These are phyloP conservation scores for Shargacucullia verbasci DNA, from an alignment of 2,888 invertebrate species.

Conservation along the genomic window DNA sequence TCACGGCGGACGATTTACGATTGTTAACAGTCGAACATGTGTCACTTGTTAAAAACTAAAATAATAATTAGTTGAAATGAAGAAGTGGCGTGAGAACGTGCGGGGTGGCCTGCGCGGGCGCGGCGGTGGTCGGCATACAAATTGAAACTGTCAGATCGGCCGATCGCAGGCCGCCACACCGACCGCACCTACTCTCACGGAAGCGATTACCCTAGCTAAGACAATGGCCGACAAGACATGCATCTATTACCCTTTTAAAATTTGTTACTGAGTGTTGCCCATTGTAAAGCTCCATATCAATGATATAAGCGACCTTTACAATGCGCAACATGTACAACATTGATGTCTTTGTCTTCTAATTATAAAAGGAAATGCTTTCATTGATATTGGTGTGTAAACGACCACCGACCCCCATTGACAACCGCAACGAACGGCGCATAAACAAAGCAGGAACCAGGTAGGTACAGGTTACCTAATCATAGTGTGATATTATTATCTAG, in stretches of 20 bases:
- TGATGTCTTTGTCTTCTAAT: constrained; percentile 5
- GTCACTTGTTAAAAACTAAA: constrained; percentile 76
- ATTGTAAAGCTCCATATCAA: constrained; percentile 73
- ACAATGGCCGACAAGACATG: constrained; percentile 86
- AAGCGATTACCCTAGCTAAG: constrained; percentile 83
- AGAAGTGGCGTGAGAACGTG: constrained; percentile 82
- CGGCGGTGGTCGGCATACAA: constrained; percentile 77
- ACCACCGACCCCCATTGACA: neutral
- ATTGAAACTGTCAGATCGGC: constrained; percentile 77
- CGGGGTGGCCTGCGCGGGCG: constrained; percentile 74
- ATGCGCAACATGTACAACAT: constrained; percentile 16
- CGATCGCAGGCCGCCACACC: constrained; percentile 65
- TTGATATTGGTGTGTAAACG: neutral
- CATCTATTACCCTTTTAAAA: constrained; percentile 86
- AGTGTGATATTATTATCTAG: too few species aligned
- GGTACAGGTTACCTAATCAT: too few species aligned
- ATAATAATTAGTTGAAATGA: constrained; percentile 84
- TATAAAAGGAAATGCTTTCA: neutral
- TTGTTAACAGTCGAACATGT: constrained; percentile 74
- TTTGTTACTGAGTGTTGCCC: constrained; percentile 73
- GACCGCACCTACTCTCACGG: constrained; percentile 80
- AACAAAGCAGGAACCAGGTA: neutral
- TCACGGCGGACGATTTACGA: constrained; percentile 69
- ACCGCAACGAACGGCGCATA: too few species aligned
- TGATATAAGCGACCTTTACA: constrained; percentile 45